phyloP scores from a whole-genome alignment of 1,140 invertebrate genomes.

The Rhyzopertha dominica region DNA sequence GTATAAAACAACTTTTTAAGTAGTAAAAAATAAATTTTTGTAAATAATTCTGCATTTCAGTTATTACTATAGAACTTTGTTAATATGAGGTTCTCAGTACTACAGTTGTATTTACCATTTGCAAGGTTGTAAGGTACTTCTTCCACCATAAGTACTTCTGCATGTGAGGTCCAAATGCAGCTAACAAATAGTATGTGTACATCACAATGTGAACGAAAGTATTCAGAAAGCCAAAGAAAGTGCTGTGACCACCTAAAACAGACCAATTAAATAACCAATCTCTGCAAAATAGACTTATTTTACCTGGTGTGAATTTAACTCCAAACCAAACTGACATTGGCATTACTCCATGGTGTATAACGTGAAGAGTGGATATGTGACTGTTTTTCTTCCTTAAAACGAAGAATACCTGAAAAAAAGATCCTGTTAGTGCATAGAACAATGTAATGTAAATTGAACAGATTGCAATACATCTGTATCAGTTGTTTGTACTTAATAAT shows the following conservation, averaged over 20 bases:
- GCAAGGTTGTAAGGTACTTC: slow-evolving; percentile 81
- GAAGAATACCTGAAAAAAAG: slow-evolving; percentile 66
- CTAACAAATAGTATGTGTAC: slow-evolving; percentile 86
- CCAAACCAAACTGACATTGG: slow-evolving; percentile 90
- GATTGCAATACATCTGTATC: too few species aligned
- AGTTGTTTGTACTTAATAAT: too few species aligned
- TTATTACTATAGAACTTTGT: too few species aligned
- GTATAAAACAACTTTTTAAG: too few species aligned
- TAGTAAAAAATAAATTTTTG: too few species aligned
- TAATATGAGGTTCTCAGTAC: too few species aligned
- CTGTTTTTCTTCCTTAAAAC: slow-evolving; percentile 79
- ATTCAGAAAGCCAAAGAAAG: slow-evolving; percentile 81
- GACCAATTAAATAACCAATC: slow-evolving; percentile 8
- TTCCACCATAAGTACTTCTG: slow-evolving; percentile 94
- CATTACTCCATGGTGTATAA: slow-evolving; percentile 91
- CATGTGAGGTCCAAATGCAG: slow-evolving; percentile 76
- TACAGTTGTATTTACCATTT: slow-evolving; percentile 67
- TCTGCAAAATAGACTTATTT: slow-evolving; percentile 10
- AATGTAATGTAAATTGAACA: slow-evolving; percentile 7
- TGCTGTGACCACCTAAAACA: slow-evolving; percentile 64
- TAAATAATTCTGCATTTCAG: slow-evolving; percentile 1
- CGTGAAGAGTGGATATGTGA: slow-evolving; percentile 81
- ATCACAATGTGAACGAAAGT: slow-evolving; percentile 87
- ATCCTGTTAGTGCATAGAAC: background rate
- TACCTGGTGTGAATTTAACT: slow-evolving; percentile 85